Conservation (phyloP, 1,140 invertebrate genomes). For the Ceratosolen solmsi region DNA sequence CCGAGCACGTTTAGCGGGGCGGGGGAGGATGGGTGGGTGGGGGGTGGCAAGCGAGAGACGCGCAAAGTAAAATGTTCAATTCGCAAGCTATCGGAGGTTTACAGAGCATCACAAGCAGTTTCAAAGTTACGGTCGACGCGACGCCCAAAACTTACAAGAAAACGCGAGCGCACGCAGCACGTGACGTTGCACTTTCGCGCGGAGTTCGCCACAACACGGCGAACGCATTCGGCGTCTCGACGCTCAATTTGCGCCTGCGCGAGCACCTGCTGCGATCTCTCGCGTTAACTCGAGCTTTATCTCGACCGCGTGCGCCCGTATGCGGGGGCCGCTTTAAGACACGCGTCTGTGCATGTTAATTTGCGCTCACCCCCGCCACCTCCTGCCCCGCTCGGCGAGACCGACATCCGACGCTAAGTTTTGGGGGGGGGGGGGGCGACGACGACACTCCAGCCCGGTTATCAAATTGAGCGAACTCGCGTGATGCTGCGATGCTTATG, state of each 20-base stretch:
- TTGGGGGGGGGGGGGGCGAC: too few species aligned
- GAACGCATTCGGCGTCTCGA: background rate
- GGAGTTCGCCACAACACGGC: background rate
- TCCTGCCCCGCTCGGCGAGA: background rate
- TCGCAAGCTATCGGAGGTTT: conserved; percentile 2
- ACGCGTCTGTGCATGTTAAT: conserved; percentile 30
- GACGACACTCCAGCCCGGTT: background rate
- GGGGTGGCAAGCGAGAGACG: background rate
- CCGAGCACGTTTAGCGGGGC: background rate
- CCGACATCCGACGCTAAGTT: too few species aligned
- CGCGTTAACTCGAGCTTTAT: conserved; percentile 15
- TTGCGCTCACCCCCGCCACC: background rate
- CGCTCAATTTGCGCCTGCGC: background rate
- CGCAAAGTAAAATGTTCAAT: conserved; percentile 4
- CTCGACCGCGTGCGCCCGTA: background rate
- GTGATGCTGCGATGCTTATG: too few species aligned
- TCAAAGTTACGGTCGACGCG: background rate
- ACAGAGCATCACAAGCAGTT: conserved; percentile 23
- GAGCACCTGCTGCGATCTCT: background rate
- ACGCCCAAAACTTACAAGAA: background rate
- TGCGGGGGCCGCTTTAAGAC: background rate
- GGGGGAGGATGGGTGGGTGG: background rate
- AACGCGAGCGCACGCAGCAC: conserved; percentile 7
- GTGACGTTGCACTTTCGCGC: conserved; percentile 26
- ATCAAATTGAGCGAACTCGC: conserved; percentile 24